Conservation (phyloP, 2,797 vertebrate genomes). For the Helicolenus hilgendorfi region DNA sequence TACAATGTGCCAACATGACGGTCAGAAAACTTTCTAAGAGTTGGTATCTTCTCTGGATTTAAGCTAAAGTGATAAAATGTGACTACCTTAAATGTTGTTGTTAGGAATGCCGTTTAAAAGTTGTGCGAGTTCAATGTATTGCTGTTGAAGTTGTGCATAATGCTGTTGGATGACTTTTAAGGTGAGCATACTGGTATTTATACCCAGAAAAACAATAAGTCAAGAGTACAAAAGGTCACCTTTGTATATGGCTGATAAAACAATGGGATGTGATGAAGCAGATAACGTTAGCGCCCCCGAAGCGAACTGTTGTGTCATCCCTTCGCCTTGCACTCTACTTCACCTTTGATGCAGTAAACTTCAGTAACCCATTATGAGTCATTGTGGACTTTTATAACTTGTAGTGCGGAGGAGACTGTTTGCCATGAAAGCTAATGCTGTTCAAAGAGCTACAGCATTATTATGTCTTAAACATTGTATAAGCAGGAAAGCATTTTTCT, state of each 20-base stretch:
- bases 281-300: slow-evolving; percentile 34
- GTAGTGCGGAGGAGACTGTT: not conserved
- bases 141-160: not conserved
- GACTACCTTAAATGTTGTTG: not conserved
- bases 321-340: slow-evolving; percentile 45
- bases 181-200: not conserved
- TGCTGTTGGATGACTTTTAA: not conserved
- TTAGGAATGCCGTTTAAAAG: fast-evolving
- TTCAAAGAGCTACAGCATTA: not conserved
- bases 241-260: slow-evolving; percentile 37
- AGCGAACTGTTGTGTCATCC: not conserved
- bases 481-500: not conserved
- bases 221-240: not conserved
- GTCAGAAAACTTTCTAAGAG: not conserved
- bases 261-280: slow-evolving; percentile 42
- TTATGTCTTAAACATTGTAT: not conserved
- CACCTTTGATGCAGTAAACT: slow-evolving; percentile 54
- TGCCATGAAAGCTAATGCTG: not conserved
- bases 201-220: not conserved
- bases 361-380: slow-evolving; percentile 43
- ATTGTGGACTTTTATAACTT: slow-evolving; percentile 55
- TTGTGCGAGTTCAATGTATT: not conserved
- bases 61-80: not conserved
- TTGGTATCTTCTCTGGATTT: not conserved
- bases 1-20: not conserved